These are phyloP conservation scores for Trinorchestia longiramus DNA, from an alignment of 1,140 invertebrate species.

Conservation along the genomic window DNA sequence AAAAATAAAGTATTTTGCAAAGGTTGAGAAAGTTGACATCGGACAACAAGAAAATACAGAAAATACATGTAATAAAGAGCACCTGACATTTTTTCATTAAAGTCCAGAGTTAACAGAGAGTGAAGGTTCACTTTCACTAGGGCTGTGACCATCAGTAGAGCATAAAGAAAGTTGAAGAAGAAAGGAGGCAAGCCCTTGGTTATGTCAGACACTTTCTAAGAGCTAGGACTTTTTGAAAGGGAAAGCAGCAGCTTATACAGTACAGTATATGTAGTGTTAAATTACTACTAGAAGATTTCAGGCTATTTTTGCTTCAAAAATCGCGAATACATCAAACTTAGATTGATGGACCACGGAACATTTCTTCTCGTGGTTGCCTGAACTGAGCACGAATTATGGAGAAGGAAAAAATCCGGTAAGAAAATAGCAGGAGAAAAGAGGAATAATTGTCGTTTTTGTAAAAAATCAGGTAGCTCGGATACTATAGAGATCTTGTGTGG, in stretches of 20 bases:
- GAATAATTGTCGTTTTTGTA: no score
- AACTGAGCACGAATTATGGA: no score
- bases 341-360: background rate
- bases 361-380: background rate
- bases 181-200: background rate
- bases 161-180: background rate
- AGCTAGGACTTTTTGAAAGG: background rate
- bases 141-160: background rate
- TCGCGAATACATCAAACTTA: background rate
- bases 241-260: background rate
- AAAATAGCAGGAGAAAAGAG: no score
- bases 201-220: background rate
- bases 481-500: no score
- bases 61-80: background rate
- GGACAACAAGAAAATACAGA: background rate
- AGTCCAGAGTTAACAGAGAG: background rate
- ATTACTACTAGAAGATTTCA: background rate
- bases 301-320: background rate
- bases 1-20: no score
- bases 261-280: background rate
- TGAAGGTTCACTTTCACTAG: background rate
- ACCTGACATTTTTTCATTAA: background rate
- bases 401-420: no score
- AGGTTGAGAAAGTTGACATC: no score
- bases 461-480: no score